Conservation (phyloP, 2,797 vertebrate species). For the Micropoecilia bifurca region DNA sequence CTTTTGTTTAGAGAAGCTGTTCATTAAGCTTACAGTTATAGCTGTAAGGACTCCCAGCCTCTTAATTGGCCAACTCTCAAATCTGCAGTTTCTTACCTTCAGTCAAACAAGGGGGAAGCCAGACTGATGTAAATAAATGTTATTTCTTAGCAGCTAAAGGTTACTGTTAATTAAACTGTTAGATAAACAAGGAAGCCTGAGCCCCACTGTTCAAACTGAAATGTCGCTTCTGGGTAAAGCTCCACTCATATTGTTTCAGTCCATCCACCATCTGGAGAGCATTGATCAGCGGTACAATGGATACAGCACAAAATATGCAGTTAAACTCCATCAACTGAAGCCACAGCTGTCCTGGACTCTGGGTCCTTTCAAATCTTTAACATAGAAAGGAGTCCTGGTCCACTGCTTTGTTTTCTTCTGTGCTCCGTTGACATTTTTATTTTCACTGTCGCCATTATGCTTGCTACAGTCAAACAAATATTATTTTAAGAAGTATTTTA, state of each 20-base stretch:
- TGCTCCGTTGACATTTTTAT: neutral
- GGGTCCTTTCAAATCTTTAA: neutral
- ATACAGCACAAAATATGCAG: constrained; percentile 22
- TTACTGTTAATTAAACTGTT: constrained; percentile 72
- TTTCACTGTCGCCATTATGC: neutral
- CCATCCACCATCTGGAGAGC: constrained; percentile 30
- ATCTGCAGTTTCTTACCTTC: constrained; percentile 53
- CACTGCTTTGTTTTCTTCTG: neutral
- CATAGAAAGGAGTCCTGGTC: neutral
- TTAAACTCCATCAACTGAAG: constrained; percentile 17
- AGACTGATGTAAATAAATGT: constrained; percentile 49
- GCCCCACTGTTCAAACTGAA: constrained; percentile 39
- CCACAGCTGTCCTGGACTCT: neutral
- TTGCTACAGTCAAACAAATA: neutral
- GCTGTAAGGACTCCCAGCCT: constrained; percentile 30
- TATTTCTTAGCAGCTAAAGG: constrained; percentile 56
- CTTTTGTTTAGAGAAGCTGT: constrained; percentile 34
- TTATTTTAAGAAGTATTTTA: neutral
- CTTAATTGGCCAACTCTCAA: constrained; percentile 55
- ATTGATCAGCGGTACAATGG: constrained; percentile 30
- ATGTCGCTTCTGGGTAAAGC: constrained; percentile 27
- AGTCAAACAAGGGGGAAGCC: constrained; percentile 38
- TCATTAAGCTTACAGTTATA: constrained; percentile 45
- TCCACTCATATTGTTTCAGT: constrained; percentile 44
- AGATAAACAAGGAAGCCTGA: constrained; percentile 55